Evolutionary conservation across 2,797 vertebrate genomes (phyloP).

Genomic region (Pseudochirops corinnae): DNA sequence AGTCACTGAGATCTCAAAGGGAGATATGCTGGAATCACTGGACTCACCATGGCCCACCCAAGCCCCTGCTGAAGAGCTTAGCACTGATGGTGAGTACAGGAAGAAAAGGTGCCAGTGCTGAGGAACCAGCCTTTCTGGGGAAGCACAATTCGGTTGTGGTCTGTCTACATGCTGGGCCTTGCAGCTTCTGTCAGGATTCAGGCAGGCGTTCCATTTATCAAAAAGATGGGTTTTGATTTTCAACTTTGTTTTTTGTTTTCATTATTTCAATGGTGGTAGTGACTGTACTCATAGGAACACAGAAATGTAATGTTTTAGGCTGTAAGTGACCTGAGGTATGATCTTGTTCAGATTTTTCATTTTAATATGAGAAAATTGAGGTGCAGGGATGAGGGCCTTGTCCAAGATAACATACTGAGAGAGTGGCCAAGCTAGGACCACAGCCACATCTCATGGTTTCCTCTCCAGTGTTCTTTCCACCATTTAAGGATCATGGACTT

Average conservation of each 20-base stretch:
- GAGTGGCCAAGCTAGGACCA: background rate
- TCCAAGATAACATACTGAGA: background rate
- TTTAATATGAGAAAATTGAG: background rate
- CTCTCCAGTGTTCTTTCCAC: background rate
- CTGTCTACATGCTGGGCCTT: constrained; percentile 40
- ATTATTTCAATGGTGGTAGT: background rate
- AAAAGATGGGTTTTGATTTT: background rate
- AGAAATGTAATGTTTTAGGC: background rate
- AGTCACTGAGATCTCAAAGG: constrained; percentile 87
- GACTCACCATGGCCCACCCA: constrained; percentile 47
- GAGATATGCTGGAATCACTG: constrained; percentile 64
- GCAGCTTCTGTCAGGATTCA: constrained; percentile 24
- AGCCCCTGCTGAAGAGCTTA: constrained; percentile 76
- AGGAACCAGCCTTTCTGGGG: constrained; percentile 32
- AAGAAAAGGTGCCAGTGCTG: constrained; percentile 12
- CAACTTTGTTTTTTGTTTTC: background rate
- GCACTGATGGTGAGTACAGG: constrained; percentile 85
- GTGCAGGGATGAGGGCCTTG: background rate
- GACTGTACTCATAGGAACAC: background rate
- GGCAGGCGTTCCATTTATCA: constrained; percentile 15
- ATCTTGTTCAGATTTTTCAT: background rate
- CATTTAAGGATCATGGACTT: background rate
- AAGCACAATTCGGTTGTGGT: constrained; percentile 32
- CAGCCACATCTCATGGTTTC: background rate
- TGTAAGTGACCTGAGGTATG: background rate